phyloP scores from a whole-genome alignment of 1,140 invertebrate species.

The Heliconius himera region DNA sequence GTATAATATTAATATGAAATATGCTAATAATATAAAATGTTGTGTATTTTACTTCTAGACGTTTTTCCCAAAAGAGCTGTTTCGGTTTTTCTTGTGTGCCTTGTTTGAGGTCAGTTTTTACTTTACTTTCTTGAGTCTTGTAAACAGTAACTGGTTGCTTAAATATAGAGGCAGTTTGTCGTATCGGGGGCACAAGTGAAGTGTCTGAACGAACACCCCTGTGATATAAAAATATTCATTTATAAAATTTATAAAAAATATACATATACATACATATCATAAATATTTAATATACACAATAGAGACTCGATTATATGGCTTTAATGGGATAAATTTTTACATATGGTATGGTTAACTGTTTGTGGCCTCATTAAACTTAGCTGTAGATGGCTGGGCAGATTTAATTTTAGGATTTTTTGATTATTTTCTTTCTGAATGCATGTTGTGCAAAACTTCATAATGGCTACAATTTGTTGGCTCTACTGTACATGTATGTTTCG shows the following conservation, averaged over 20 bases:
- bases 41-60: slow-evolving; percentile 86
- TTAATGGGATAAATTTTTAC: no score
- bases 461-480: no score
- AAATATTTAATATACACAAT: no score
- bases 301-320: no score
- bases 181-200: slow-evolving; percentile 95
- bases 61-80: slow-evolving; percentile 99
- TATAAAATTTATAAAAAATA: slow-evolving; percentile 4
- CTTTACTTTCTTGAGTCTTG: slow-evolving; percentile 93
- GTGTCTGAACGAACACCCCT: slow-evolving; percentile 93
- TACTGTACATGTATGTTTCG: no score
- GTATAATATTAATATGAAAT: not conserved
- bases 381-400: no score
- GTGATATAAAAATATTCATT: slow-evolving; percentile 18
- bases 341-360: no score
- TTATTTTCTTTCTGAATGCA: no score
- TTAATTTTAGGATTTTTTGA: no score
- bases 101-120: slow-evolving; percentile 94
- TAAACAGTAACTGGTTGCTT: slow-evolving; percentile 99
- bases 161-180: slow-evolving; percentile 99
- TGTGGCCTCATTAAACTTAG: no score
- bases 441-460: no score
- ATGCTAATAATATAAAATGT: slow-evolving; percentile 8
- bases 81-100: slow-evolving; percentile 96
- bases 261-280: not conserved